A percentile compares a stretch with the other conserved stretches of the same genome.
Evolutionary conservation across 2,888 invertebrate species (phyloP).

Genomic region (Octodonta nipae): DNA sequence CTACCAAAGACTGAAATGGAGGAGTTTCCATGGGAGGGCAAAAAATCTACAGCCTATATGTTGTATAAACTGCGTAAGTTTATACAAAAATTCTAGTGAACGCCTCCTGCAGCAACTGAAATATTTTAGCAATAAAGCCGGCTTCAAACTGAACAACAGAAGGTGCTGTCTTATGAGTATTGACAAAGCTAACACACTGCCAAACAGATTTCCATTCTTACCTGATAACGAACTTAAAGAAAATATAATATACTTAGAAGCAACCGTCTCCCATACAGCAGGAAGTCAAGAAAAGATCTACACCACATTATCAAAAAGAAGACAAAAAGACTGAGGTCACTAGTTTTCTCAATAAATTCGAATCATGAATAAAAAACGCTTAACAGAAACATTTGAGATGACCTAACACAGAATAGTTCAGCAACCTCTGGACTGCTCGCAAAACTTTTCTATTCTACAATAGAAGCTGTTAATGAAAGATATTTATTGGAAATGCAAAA

Average conservation of each 20-base stretch:
- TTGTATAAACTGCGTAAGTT: too few relatives aligned
- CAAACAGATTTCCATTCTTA: not conserved
- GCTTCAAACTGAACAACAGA: slow-evolving; percentile 1
- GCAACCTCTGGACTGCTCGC: too few relatives aligned
- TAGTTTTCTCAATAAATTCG: slow-evolving; percentile 1
- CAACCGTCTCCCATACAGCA: not conserved
- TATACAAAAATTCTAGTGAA: too few relatives aligned
- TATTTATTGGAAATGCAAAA: too few relatives aligned
- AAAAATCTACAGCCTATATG: too few relatives aligned
- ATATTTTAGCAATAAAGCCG: slow-evolving; percentile 1
- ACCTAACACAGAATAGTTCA: too few relatives aligned
- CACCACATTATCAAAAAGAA: slow-evolving; percentile 1
- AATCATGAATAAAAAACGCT: slow-evolving; percentile 1
- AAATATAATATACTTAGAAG: slow-evolving; percentile 1
- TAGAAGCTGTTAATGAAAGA: too few relatives aligned
- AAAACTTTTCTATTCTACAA: too few relatives aligned
- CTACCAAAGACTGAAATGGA: too few relatives aligned
- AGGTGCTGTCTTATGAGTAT: slow-evolving; percentile 1
- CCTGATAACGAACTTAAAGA: not conserved
- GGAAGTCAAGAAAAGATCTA: not conserved
- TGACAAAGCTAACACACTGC: slow-evolving; percentile 1
- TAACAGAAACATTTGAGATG: slow-evolving; percentile 1
- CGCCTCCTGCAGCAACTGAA: too few relatives aligned
- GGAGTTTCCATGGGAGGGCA: too few relatives aligned
- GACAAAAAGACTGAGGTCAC: not conserved